Base-by-base conservation (phyloP, 2,888 invertebrate genomes). In the Eilema caniola region DNA sequence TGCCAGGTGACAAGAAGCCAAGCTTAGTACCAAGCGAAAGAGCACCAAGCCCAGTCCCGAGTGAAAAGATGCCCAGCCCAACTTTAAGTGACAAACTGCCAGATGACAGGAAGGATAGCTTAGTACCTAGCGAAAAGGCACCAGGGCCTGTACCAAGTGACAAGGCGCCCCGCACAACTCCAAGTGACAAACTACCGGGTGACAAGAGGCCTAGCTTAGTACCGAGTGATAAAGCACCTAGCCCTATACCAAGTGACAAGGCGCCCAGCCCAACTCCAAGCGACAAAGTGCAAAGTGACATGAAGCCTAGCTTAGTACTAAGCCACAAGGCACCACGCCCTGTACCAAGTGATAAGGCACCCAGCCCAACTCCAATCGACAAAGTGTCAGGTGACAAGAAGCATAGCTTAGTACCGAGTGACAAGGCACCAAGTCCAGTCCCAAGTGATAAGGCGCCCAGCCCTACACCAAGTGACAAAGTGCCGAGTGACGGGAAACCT, bases 211-310 rank as follows among this genome's bases (percentile, higher is more conserved):
- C 33, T 0, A 69, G 60, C 24, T 28, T 59, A 20, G 67, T 70
- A 56, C 70, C 71, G 0, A 65, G 69, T 2, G 67, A 71, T 5
- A 69, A 66, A 31, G 23, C 60, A 25, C 25, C 16, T 10, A 60
- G 61, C 20, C 69, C 71, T n/a, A 69, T 8, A n/a, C 16, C 59
- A 20, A 37, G 59, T 10, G 24, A 31, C 2, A 33, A 61, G 20
- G 31, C 2, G 11, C n/a, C 16, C 0, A 61, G 61, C 31, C 61
- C 61, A 1, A 8, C n/a, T 1, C 53, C 62, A 67, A 71, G 56
- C 16, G 74, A 77, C 11, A 75, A 72, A 16, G n/a, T 61, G 16
- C 37, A 37, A 11, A 68, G 70, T 31, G 73, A 75, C 66, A 72
- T 53, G 31, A 12, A 12, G 7, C 16, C 37, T 10, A 65, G 63